Conservation (phyloP, 2,113 vertebrate species). For the Phyllostomus hastatus region DNA sequence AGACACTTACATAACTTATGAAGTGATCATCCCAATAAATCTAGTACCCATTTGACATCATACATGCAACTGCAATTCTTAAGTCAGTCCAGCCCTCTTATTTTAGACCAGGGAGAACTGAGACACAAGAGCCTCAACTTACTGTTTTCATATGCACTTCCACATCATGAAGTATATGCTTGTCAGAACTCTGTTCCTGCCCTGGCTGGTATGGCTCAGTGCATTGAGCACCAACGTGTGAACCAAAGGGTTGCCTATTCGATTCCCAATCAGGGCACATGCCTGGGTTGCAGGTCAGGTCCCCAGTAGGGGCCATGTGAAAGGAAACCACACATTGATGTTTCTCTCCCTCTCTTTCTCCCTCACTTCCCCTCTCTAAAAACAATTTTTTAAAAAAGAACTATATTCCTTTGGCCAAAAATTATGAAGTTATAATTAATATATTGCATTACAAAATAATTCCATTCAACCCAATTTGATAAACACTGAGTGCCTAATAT, state of each 20-base stretch:
- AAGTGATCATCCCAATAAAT: background rate
- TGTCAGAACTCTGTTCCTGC: background rate
- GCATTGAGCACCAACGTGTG: too few species aligned
- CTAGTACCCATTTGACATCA: background rate
- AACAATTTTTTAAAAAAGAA: background rate
- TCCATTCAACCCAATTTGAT: background rate
- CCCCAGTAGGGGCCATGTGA: too few species aligned
- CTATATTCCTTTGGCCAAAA: background rate
- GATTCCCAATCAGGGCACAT: too few species aligned
- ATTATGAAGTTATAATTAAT: background rate
- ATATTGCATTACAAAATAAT: background rate
- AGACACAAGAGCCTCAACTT: background rate
- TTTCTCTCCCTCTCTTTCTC: too few species aligned
- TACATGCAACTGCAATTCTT: background rate
- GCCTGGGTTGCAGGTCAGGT: too few species aligned
- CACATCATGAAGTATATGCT: background rate
- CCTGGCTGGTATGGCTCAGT: too few species aligned
- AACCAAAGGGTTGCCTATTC: too few species aligned
- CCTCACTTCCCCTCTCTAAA: too few species aligned
- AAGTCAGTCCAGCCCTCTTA: background rate
- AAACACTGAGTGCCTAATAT: background rate
- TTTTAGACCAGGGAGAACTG: background rate
- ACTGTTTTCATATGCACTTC: background rate
- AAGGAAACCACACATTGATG: too few species aligned
- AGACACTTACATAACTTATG: background rate